A percentile compares a stretch with the other conserved stretches of the same genome.
Evolutionary conservation across 2,113 vertebrate genomes (phyloP).

Genomic region (Seriola aureovittata): DNA sequence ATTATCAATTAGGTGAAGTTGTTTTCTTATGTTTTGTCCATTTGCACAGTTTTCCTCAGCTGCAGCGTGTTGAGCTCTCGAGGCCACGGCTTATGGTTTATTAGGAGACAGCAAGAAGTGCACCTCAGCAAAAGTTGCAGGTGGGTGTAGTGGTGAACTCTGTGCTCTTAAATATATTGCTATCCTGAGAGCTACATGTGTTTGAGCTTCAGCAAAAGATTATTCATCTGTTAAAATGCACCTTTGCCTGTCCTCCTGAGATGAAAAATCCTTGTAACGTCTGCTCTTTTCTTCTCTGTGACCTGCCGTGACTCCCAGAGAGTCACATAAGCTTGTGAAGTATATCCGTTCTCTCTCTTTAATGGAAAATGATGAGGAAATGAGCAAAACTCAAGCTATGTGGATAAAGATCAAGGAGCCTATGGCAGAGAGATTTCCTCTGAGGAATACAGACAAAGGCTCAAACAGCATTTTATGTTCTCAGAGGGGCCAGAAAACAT

Average conservation of each 20-base stretch:
- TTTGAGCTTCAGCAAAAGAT: constrained; percentile 35
- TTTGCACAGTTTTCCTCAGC: neutral
- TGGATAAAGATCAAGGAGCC: constrained; percentile 68
- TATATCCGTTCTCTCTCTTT: constrained; percentile 33
- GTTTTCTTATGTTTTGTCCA: no score
- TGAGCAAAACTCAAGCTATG: constrained; percentile 73
- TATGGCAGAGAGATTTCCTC: constrained; percentile 62
- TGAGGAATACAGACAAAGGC: constrained; percentile 37
- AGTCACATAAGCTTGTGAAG: constrained; percentile 45
- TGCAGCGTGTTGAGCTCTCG: neutral
- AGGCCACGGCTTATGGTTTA: neutral
- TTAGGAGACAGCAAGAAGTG: neutral
- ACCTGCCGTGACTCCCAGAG: constrained; percentile 48
- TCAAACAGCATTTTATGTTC: constrained; percentile 60
- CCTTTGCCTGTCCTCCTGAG: constrained; percentile 24
- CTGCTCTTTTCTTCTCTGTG: constrained; percentile 47
- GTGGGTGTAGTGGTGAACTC: neutral
- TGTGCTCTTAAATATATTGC: neutral
- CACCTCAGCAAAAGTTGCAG: neutral
- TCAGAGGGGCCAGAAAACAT: constrained; percentile 56
- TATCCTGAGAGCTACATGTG: constrained; percentile 57
- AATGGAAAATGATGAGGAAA: constrained; percentile 73
- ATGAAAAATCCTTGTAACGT: constrained; percentile 39
- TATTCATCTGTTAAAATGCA: constrained; percentile 39
- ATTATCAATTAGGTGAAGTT: neutral